These are phyloP conservation scores for Porphyrio hochstetteri DNA, from an alignment of 2,113 vertebrate species.

Conservation along the genomic window DNA sequence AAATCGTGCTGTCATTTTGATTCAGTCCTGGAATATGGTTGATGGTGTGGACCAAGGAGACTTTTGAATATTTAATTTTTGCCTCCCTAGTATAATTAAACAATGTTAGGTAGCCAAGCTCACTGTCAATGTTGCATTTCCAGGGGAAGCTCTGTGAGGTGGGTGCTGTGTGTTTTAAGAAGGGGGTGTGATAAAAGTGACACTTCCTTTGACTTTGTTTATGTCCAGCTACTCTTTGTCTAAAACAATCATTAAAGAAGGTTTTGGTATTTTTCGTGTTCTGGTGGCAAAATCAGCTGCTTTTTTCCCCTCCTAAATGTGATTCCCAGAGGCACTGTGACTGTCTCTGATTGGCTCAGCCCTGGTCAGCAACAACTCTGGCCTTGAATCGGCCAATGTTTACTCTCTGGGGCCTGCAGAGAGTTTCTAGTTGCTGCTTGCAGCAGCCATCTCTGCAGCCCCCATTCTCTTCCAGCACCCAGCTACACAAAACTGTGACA, in stretches of 20 bases:
- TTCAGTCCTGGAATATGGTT: not conserved
- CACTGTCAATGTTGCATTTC: not conserved
- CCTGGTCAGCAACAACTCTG: no score
- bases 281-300: no score
- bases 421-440: no score
- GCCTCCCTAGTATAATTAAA: not conserved
- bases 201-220: not conserved
- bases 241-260: not conserved
- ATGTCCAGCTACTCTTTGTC: not conserved
- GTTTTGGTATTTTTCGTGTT: not conserved
- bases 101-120: not conserved
- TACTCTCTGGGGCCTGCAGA: no score
- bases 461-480: no score
- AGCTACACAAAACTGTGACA: no score
- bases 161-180: not conserved
- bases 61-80: not conserved
- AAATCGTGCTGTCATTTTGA: not conserved
- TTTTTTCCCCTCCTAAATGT: no score
- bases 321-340: no score
- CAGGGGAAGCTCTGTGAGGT: not conserved
- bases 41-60: not conserved
- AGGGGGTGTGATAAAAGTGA: not conserved
- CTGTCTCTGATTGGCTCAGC: no score
- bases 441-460: no score
- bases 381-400: no score